Evolutionary conservation across 2,888 invertebrate species (phyloP).

Genomic region (Tipula helvola): DNA sequence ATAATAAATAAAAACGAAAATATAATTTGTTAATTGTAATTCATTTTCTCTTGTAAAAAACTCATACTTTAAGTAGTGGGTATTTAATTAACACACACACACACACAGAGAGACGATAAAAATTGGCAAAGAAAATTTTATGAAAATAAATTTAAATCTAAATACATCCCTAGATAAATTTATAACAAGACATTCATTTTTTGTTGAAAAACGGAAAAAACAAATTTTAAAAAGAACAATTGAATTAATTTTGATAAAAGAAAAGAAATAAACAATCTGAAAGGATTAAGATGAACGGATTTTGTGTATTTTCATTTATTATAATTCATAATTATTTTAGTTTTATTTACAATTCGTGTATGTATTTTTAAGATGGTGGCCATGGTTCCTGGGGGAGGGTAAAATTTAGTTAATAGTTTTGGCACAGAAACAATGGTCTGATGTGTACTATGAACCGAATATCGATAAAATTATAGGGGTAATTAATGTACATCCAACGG

Average conservation of each 20-base stretch:
- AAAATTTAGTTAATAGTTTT: no score
- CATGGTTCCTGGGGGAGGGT: no score
- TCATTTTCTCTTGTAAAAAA: not conserved
- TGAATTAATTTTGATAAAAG: not conserved
- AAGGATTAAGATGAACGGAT: not conserved
- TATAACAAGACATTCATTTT: not conserved
- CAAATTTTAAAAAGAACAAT: not conserved
- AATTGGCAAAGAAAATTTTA: not conserved
- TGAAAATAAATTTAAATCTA: not conserved
- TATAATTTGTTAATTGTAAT: not conserved
- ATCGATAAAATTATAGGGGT: no score
- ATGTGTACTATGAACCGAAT: no score
- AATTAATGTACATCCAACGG: no score
- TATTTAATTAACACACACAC: not conserved
- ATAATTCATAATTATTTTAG: no score
- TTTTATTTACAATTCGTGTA: no score
- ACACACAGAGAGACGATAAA: not conserved
- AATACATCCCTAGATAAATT: not conserved
- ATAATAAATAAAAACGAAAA: not conserved
- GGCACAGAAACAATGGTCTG: no score
- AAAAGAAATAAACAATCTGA: conserved; percentile 4
- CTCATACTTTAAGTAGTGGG: not conserved
- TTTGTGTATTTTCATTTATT: not conserved
- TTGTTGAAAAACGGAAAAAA: not conserved
- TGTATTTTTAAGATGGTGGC: no score